These are phyloP conservation scores for Camarhynchus parvulus DNA, from an alignment of 2,113 vertebrate species.

Conservation along the genomic window DNA sequence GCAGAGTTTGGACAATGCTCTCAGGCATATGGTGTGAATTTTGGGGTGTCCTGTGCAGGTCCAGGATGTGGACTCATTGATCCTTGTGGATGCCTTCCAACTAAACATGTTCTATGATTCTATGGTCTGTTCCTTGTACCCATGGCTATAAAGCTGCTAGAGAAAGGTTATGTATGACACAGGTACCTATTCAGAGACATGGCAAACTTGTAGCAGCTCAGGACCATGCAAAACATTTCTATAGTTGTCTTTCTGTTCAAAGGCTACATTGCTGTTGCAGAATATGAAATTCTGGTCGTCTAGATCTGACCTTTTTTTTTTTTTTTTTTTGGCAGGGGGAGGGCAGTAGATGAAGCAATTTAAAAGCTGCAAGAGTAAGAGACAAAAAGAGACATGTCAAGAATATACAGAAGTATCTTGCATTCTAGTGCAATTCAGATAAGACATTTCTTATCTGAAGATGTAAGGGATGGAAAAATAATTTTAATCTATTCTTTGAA, in stretches of 20 bases:
- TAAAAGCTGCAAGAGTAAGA: not conserved
- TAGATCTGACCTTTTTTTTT: not conserved
- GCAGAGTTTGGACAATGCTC: not conserved
- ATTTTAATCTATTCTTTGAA: not conserved
- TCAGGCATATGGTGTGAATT: not conserved
- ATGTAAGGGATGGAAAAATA: not conserved
- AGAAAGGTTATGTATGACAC: not conserved
- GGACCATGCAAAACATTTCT: not conserved
- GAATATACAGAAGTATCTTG: not conserved
- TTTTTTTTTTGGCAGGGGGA: not conserved
- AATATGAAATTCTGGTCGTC: not conserved
- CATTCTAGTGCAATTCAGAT: not conserved
- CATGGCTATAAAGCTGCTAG: not conserved
- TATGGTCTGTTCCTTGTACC: not conserved
- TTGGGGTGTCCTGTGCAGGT: not conserved
- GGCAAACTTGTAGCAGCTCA: not conserved
- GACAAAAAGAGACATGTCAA: not conserved
- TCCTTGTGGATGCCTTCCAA: not conserved
- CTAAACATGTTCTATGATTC: not conserved
- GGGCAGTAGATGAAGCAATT: not conserved
- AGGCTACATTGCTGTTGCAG: not conserved
- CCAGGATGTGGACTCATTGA: not conserved
- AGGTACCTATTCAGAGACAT: not conserved
- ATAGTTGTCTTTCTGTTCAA: not conserved
- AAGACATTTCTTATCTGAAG: not conserved